Base-by-base conservation (phyloP, 2,888 invertebrate genomes). In the Hirtodrosophila trivittata region DNA sequence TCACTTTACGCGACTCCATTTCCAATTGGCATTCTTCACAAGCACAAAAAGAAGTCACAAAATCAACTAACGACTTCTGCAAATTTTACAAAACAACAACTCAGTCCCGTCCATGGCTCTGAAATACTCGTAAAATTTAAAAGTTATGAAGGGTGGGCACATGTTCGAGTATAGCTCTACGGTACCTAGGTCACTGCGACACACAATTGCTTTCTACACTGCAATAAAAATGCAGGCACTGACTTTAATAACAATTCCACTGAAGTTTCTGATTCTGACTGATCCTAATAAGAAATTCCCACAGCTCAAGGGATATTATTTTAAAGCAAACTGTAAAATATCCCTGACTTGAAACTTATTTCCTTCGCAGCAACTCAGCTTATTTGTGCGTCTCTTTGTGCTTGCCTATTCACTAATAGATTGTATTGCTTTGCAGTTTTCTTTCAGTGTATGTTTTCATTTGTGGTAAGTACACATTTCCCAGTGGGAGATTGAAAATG, bases 1-100 rank as follows among this genome's bases (percentile, higher is more conserved):
- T 30, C 8, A 8, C 8, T 51, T 14, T 8, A 5, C 7, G 13
- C 6, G 42, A 30, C 21, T 56, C 18, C 45, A 65, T 58, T 51
- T 43, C 39, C 68, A 46, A 43, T 72, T 74, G 66, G 69, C 45
- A 72, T 72, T 35, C 70, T 30, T 9, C 51, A 35, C 66, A 60
- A 66, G 74, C 52, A 9, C 18, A 10, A 39, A 41, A 59, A 35
- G 50, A 35, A 56, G 42, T 49, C 64, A 37, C 74, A 49, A 73
- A 71, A 41, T 68, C 54, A 55, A 64, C 64, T 50, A 42, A 67
- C 49, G 46, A 52, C 46, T 50, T 16, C 25, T 14, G 21, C 41
- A 42, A 60, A 65, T 32, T 64, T 8, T 33, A 16, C 39, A 60
- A 45, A 37, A 41, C 9, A 52, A 13, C 30, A 54, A 26, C 25